phyloP scores from a whole-genome alignment of 2,888 invertebrate species.

The Coleophora flavipennella region DNA sequence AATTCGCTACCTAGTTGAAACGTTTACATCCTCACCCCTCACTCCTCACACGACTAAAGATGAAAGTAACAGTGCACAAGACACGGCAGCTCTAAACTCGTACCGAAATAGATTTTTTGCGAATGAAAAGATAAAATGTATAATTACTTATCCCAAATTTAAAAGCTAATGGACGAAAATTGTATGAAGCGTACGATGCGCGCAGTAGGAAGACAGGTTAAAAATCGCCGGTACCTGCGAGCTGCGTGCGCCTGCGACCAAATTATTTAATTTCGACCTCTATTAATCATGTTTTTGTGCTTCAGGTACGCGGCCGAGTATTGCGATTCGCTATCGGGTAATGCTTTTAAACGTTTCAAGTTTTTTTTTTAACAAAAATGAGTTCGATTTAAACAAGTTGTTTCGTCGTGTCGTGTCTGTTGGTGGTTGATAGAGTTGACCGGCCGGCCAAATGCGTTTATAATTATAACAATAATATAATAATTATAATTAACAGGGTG shows the following conservation, averaged over 20 bases:
- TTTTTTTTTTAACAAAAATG: slow-evolving; percentile 1
- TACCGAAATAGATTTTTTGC: too few relatives aligned
- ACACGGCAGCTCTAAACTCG: too few relatives aligned
- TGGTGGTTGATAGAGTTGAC: too few relatives aligned
- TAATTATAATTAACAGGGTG: too few relatives aligned
- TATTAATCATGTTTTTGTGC: slow-evolving; percentile 68
- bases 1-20: too few relatives aligned
- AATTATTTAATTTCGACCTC: slow-evolving; percentile 59
- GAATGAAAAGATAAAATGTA: slow-evolving; percentile 9
- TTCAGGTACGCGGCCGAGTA: slow-evolving; percentile 33
- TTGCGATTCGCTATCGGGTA: slow-evolving; percentile 2
- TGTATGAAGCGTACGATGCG: slow-evolving; percentile 15
- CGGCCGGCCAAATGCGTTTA: too few relatives aligned
- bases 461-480: too few relatives aligned
- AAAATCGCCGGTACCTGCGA: slow-evolving; percentile 42
- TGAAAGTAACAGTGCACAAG: too few relatives aligned
- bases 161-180: slow-evolving; percentile 19
- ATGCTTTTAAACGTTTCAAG: slow-evolving; percentile 23
- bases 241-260: slow-evolving; percentile 40
- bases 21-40: too few relatives aligned
- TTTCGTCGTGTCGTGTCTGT: too few relatives aligned
- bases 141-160: slow-evolving; percentile 9
- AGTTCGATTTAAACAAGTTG: too few relatives aligned
- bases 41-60: too few relatives aligned
- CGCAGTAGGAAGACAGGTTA: slow-evolving; percentile 22